phyloP scores from a whole-genome alignment of 2,888 invertebrate genomes.

The Trachelus iudaicus region DNA sequence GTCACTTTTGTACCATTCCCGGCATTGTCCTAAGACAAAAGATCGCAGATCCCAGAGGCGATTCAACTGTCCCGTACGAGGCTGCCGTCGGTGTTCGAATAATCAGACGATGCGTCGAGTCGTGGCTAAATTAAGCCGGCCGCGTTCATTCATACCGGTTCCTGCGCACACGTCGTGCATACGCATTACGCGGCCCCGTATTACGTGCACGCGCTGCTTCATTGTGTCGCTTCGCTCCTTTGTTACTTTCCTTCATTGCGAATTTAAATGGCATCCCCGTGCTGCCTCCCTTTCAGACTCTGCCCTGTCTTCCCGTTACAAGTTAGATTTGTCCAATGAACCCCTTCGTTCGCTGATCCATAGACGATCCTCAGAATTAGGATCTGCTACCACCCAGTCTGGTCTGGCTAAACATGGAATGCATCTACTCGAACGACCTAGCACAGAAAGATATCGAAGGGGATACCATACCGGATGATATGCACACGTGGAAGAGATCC shows the following conservation, averaged over 20 bases:
- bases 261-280: constrained; percentile 36
- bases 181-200: not conserved
- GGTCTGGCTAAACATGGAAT: not conserved
- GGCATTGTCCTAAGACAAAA: constrained; percentile 60
- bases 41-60: constrained; percentile 56
- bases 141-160: not conserved
- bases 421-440: not conserved
- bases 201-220: constrained; percentile 16
- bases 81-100: constrained; percentile 40
- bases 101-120: constrained; percentile 30
- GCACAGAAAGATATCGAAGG: not conserved
- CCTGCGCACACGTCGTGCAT: not conserved
- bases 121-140: constrained; percentile 50
- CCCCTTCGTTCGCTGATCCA: not conserved
- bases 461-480: not conserved
- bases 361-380: not conserved
- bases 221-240: constrained; percentile 29
- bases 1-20: constrained; percentile 58
- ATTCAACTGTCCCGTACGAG: constrained; percentile 52
- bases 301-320: no score
- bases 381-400: not conserved
- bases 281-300: no score
- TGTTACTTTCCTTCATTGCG: constrained; percentile 46
- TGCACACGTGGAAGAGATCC: not conserved
- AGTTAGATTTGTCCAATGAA: not conserved